Conservation (phyloP, 92 coral and sea anemone species). For the Desmophyllum pertusum region DNA sequence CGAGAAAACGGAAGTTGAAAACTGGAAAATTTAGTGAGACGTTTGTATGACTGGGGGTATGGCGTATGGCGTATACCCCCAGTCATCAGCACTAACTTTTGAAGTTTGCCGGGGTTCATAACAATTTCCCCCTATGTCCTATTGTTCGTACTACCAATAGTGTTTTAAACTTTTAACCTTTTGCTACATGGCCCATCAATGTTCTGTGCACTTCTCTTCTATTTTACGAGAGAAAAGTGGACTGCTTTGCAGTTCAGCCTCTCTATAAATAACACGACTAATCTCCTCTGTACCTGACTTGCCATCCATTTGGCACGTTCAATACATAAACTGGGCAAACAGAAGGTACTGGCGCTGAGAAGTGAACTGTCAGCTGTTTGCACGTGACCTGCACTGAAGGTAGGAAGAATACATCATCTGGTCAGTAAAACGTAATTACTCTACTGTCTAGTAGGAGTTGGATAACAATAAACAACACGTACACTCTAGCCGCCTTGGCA, state of each 20-base stretch:
- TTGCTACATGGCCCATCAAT: too few species aligned
- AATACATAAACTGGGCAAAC: slow-evolving; percentile 82
- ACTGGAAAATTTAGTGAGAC: too few species aligned
- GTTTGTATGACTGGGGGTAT: too few species aligned
- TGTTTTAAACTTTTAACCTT: too few species aligned
- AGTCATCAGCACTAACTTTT: too few species aligned
- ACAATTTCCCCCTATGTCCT: too few species aligned
- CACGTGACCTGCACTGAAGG: slow-evolving; percentile 89
- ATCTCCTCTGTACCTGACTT: slow-evolving; percentile 66
- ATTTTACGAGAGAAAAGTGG: background rate
- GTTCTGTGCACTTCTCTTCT: background rate
- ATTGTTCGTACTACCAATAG: too few species aligned
- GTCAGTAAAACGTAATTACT: background rate
- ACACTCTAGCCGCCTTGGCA: slow-evolving; percentile 97
- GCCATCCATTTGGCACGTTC: slow-evolving; percentile 96
- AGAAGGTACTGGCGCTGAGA: slow-evolving; percentile 78
- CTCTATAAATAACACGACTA: background rate
- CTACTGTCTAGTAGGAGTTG: background rate
- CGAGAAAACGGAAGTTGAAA: too few species aligned
- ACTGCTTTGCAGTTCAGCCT: background rate
- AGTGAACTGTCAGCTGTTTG: slow-evolving; percentile 98
- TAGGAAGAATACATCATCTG: background rate
- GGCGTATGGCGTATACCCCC: too few species aligned
- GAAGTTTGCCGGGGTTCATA: too few species aligned
- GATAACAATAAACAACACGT: slow-evolving; percentile 12